Conservation (phyloP, 2,888 invertebrate genomes). For the Oasisia sp. region DNA sequence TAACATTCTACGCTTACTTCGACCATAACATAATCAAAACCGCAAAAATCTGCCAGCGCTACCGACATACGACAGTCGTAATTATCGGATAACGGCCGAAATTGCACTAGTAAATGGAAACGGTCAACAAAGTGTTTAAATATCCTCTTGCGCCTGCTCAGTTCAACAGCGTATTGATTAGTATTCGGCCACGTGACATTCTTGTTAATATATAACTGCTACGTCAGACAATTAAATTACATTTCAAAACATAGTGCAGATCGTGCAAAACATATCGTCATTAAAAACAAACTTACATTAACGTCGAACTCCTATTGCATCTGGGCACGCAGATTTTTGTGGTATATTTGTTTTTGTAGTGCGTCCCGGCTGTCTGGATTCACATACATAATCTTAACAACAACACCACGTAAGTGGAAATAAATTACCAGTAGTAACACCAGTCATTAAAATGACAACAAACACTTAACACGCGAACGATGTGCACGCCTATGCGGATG, state of each 20-base stretch:
- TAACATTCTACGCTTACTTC: neutral
- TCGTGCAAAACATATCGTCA: neutral
- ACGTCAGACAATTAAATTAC: neutral
- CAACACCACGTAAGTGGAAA: slow-evolving; percentile 17
- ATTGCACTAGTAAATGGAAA: neutral
- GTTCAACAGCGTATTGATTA: neutral
- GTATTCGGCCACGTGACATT: neutral
- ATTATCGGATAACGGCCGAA: neutral
- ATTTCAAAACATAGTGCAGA: neutral
- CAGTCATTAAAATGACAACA: neutral
- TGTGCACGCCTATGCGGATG: neutral
- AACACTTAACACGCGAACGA: neutral
- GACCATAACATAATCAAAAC: neutral
- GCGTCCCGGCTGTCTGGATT: neutral
- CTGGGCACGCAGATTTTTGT: neutral
- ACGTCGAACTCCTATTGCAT: neutral
- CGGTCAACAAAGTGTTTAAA: neutral
- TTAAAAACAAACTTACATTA: neutral
- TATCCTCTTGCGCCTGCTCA: neutral
- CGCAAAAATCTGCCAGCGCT: neutral
- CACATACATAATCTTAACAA: neutral
- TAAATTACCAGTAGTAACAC: neutral
- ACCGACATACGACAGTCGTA: neutral
- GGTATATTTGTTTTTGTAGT: neutral
- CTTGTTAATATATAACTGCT: neutral